Percentiles rank a stretch among this genome's conserved stretches.
phyloP scores from a whole-genome alignment of 1,140 invertebrate genomes.

The Anagrus nilaparvatae region DNA sequence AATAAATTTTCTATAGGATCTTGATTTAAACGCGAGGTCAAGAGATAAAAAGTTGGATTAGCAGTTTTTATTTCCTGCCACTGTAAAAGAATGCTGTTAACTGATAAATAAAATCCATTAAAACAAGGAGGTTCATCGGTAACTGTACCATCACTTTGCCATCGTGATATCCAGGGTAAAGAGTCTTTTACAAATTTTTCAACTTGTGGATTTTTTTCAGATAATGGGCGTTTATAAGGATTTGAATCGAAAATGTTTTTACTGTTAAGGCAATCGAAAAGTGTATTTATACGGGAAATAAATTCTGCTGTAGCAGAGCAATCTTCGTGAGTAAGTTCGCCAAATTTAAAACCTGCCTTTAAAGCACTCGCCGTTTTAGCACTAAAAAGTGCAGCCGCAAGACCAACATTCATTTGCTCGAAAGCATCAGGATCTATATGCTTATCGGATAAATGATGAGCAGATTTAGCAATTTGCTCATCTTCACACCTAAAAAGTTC shows the following conservation, averaged over 20 bases:
- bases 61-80: neutral
- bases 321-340: neutral
- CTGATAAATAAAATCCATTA: neutral
- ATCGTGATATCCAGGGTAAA: neutral
- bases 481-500: neutral
- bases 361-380: slow-evolving; percentile 1
- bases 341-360: neutral
- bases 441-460: slow-evolving; percentile 2
- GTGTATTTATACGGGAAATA: neutral
- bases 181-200: neutral
- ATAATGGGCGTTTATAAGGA: neutral
- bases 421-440: slow-evolving; percentile 12
- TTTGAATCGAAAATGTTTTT: neutral
- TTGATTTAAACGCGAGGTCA: slow-evolving; percentile 6
- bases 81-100: neutral
- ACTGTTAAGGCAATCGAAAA: neutral
- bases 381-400: slow-evolving; percentile 9
- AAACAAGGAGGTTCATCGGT: neutral
- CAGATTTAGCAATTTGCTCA: slow-evolving; percentile 3
- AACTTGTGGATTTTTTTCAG: neutral
- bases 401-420: slow-evolving; percentile 10
- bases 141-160: neutral
- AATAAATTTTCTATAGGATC: slow-evolving; percentile 2
- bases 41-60: slow-evolving; percentile 1
- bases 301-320: neutral